Base-by-base conservation (phyloP, 1,140 invertebrate species). In the Spodoptera litura region DNA sequence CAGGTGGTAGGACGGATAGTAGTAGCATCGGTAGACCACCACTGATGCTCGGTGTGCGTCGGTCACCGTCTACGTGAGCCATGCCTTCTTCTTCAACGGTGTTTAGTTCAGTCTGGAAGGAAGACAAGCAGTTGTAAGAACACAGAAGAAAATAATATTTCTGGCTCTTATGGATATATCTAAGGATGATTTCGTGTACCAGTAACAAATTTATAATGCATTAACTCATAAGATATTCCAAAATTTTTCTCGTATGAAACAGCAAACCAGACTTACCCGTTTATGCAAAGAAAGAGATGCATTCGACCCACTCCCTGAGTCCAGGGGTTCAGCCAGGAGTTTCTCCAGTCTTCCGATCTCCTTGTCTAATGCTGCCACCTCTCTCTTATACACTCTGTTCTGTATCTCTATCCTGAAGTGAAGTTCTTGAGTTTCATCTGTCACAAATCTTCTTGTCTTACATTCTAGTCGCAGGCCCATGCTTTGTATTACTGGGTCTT, bases 391-490 rank as follows among this genome's bases (percentile, higher is more conserved):
- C 3, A 98, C 98, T 82, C 97, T 96, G 90, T 99, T 99, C 92
- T 98, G 98, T 59, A 98, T 97, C 93, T 99, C 98, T 3, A 98
- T 97, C 66, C 98, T 95, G 91, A 98, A 98, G 83, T 97, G 96
- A 25, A 97, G 87, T 87, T 99, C 98, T 83, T 97, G 96, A 56
- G 95, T 96, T 85, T 97, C 97, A 78, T 97, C 96, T 5, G 95
- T 96, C 2, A 97, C 96, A 82, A 97, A 97, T 85, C 97, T 94
- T 80, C 98, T 95, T 0, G 98, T 99, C 83, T 98, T 98, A 89
- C 96, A 98, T 89, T 99, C 97, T 76, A 98, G 96, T 89, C 97
- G 97, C 12, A 99, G 95, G 13, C 98, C 98, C 95, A 98, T 96
- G 84, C 97, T 98, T 83, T 98, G 97, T 80, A 98, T 97, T 0